These are phyloP conservation scores for Argyrosomus regius DNA, from an alignment of 2,797 vertebrate species.

Conservation along the genomic window DNA sequence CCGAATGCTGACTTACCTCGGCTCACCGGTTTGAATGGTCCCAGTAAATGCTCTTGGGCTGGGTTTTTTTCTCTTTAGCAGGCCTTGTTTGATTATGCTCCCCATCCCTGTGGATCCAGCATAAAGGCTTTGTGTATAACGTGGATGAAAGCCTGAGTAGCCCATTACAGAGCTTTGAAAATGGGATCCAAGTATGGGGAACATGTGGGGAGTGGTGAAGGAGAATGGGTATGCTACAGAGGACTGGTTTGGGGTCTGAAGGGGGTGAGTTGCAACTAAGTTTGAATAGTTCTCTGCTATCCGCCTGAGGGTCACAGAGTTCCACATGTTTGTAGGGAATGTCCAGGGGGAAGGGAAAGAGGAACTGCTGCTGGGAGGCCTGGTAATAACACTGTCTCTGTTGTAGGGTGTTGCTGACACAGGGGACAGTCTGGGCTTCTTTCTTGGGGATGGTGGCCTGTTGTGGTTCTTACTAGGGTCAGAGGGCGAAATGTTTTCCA, in stretches of 20 bases:
- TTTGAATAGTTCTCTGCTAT: conserved; percentile 77
- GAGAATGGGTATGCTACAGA: conserved; percentile 72
- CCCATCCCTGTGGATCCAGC: conserved; percentile 50
- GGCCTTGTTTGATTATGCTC: conserved; percentile 64
- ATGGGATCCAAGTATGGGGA: conserved; percentile 72
- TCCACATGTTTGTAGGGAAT: conserved; percentile 71
- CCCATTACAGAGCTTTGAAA: conserved; percentile 69
- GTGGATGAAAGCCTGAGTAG: conserved; percentile 66
- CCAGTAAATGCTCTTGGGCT: conserved; percentile 47
- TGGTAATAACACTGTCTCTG: conserved; percentile 73
- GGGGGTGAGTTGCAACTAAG: conserved; percentile 67
- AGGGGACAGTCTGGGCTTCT: conserved; percentile 51
- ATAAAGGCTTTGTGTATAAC: conserved; percentile 63
- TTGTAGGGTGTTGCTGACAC: conserved; percentile 17
- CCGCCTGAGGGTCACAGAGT: conserved; percentile 64
- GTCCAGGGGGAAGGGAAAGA: conserved; percentile 59
- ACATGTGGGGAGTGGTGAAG: conserved; percentile 63
- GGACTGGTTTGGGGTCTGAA: conserved; percentile 60
- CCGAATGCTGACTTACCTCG: conserved; percentile 75
- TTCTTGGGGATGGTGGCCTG: conserved; percentile 34
- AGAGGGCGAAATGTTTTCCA: conserved; percentile 32
- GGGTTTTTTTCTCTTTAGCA: conserved; percentile 63
- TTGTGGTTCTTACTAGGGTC: conserved; percentile 32
- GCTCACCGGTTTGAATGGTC: conserved; percentile 56
- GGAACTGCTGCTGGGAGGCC: conserved; percentile 46